Base-by-base conservation (phyloP, 2,888 invertebrate genomes). In the Cryptophagus acutangulus region DNA sequence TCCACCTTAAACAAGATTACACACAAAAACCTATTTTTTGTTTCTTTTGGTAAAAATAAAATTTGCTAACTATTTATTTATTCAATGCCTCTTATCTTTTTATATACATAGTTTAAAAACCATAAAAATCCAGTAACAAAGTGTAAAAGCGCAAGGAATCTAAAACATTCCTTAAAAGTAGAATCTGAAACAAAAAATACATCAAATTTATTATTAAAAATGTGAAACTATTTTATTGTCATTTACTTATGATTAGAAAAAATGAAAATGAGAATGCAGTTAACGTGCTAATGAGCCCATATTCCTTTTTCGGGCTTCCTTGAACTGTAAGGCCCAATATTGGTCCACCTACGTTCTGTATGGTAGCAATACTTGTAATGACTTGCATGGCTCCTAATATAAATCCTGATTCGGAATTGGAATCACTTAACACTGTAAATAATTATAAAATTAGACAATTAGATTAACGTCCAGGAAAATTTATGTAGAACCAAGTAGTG, bases 101-200 rank as follows among this genome's bases (percentile, higher is more conserved):
- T 66, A 51, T 67, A 67, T 17, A 66, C 49, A 49, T 61, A 66
- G 49, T 67, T 67, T 6, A 58, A 52, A 20, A 68, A 60, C 66
- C 68, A 67, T 20, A 69, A 38, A 33, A 58, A 54, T 9, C 69
- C 69, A 17, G 58, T 61, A 13, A 65, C 48, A 42, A 69, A 65
- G 37, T 69, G 66, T n/a, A 69, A 43, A 1, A 66, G 30, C 3
- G 64, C 63, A 56, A 67, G 60, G 28, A 67, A 36, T 34, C 62
- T 52, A 42, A 69, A 69, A 38, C 66, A 63, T 30, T 54, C 57
- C 34, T 57, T 57, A 40, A 63, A 64, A 26, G 54, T 58, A 17
- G 58, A 42, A 61, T 68, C 69, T 70, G 51, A 37, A 65, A 66
- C 13, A 15, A 10, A 15, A 33, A 28, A 16, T 35, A 14, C 8